phyloP scores from a whole-genome alignment of 92 coral and sea anemone genomes.

The Muricea muricata region DNA sequence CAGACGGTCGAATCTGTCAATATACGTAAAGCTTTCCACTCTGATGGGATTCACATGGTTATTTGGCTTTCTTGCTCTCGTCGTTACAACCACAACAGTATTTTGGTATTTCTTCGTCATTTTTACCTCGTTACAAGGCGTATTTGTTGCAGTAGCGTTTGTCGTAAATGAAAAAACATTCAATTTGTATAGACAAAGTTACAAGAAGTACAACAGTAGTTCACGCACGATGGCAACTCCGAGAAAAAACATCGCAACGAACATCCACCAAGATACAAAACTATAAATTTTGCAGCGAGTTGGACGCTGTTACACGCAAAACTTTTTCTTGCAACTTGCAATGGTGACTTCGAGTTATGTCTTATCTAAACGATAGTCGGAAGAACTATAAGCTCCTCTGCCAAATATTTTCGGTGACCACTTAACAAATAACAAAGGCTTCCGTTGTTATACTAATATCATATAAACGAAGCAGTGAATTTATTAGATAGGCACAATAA shows the following conservation, averaged over 20 bases:
- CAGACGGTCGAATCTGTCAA: slow-evolving; percentile 48
- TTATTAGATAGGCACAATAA: too few species aligned
- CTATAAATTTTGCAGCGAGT: neutral
- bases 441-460: too few species aligned
- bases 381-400: too few species aligned
- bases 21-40: slow-evolving; percentile 77
- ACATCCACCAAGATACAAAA: neutral
- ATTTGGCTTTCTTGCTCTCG: slow-evolving; percentile 65
- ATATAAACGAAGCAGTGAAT: too few species aligned
- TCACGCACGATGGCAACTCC: neutral
- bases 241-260: neutral
- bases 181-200: slow-evolving; percentile 12
- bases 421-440: too few species aligned
- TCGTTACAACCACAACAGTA: slow-evolving; percentile 28
- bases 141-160: slow-evolving; percentile 42
- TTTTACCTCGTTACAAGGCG: slow-evolving; percentile 76
- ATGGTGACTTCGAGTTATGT: too few species aligned
- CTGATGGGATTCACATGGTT: slow-evolving; percentile 83
- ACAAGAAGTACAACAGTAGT: neutral
- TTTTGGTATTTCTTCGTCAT: slow-evolving; percentile 69
- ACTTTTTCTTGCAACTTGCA: too few species aligned
- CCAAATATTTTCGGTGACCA: too few species aligned
- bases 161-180: slow-evolving; percentile 30
- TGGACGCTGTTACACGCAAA: too few species aligned
- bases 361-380: too few species aligned